phyloP scores from a whole-genome alignment of 1,140 invertebrate genomes.

The Trachymyrmex septentrionalis region DNA sequence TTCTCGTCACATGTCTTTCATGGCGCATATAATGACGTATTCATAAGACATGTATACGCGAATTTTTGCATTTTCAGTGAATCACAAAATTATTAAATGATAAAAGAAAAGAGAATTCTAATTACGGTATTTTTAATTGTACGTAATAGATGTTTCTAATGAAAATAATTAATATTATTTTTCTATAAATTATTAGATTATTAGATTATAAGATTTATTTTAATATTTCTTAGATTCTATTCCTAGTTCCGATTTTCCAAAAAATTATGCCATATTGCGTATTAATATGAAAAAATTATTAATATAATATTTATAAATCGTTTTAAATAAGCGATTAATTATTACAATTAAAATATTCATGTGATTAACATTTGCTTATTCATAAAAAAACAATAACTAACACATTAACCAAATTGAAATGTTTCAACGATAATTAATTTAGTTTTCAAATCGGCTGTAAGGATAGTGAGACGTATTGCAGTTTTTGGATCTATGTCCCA shows the following conservation, averaged over 20 bases:
- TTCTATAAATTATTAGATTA: neutral
- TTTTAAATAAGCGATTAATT: neutral
- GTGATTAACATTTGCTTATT: neutral
- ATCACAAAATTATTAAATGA: slow-evolving; percentile 5
- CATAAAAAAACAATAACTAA: neutral
- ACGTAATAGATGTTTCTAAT: neutral
- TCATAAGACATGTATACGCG: neutral
- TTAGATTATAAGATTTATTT: neutral
- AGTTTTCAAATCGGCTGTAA: slow-evolving; percentile 12
- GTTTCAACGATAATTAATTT: neutral
- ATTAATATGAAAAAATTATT: neutral
- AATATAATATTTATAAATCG: neutral
- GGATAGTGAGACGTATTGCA: slow-evolving; percentile 69
- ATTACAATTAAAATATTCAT: slow-evolving; percentile 1
- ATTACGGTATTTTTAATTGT: neutral
- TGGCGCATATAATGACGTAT: slow-evolving; percentile 38
- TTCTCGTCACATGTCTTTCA: neutral
- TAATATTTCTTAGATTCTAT: neutral
- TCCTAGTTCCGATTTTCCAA: neutral
- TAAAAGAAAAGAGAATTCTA: neutral
- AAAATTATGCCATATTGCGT: neutral
- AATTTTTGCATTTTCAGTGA: slow-evolving; percentile 24
- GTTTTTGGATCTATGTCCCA: slow-evolving; percentile 83
- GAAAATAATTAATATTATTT: slow-evolving; percentile 1
- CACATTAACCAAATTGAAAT: neutral